Evolutionary conservation across 2,888 invertebrate genomes (phyloP).

Genomic region (Netelia melanura): DNA sequence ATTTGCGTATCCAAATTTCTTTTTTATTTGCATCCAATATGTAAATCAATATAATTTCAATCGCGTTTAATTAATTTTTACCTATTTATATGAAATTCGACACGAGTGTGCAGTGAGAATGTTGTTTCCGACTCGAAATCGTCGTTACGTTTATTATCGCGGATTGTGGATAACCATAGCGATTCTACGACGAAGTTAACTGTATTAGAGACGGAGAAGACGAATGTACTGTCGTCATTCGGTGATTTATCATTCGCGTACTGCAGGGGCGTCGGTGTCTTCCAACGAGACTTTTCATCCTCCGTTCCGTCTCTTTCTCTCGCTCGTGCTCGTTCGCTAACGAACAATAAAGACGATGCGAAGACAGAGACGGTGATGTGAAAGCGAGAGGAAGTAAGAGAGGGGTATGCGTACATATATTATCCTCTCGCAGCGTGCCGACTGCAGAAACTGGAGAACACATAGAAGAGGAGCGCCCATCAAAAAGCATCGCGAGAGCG

Average conservation of each 20-base stretch:
- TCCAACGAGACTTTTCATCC: constrained; percentile 39
- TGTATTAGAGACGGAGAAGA: constrained; percentile 16
- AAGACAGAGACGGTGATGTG: constrained; percentile 49
- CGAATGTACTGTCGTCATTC: constrained; percentile 28
- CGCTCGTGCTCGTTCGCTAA: not conserved
- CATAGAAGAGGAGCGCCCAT: not conserved
- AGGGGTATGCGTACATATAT: constrained; percentile 64
- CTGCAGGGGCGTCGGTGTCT: constrained; percentile 42
- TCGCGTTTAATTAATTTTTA: no score
- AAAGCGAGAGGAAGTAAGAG: constrained; percentile 5
- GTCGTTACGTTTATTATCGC: not conserved
- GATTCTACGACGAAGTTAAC: not conserved
- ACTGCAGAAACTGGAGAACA: constrained; percentile 31
- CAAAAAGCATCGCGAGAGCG: constrained; percentile 11
- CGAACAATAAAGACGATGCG: constrained; percentile 57
- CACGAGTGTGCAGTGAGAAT: no score
- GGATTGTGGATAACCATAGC: not conserved
- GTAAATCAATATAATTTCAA: no score
- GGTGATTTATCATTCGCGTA: constrained; percentile 57
- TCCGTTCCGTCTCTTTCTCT: constrained; percentile 10
- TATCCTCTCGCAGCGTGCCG: constrained; percentile 55
- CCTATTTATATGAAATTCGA: no score
- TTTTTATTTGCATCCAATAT: no score
- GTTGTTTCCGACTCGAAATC: no score
- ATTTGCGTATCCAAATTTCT: no score